Evolutionary conservation across 2,797 vertebrate genomes (phyloP), one percentile per base, ranked within the genome.

Genomic region (Coilia nasus): DNA sequence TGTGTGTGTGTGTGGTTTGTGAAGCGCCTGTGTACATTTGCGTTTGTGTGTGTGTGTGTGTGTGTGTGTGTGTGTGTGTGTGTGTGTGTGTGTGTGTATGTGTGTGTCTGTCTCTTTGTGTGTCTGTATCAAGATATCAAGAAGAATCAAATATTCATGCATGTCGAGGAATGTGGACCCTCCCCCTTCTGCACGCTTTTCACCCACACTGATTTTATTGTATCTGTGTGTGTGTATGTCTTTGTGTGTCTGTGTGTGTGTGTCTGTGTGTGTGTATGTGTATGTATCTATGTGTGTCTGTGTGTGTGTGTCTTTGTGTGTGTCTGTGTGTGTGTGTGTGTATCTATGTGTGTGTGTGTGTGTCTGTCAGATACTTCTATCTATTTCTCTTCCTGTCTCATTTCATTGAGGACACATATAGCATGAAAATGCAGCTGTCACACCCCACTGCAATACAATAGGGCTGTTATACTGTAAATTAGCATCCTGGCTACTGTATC

Each of bases 261-360:
- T 64, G n/a, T 64, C 21, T 64, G n/a, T 64, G 25, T 71, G 10
- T 71, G 23, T 71, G 23, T 31, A 12, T 71, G 23, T 71, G 23
- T 31, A 12, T 31, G 23, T 31, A 12, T 31, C 23, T 28, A 1
- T 64, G n/a, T 64, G 23, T 67, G 23, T 67, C n/a, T 67, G 23
- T 67, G 23, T 67, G 23, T 67, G n/a, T n/a, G n/a, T n/a, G n/a
- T n/a, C n/a, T n/a, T n/a, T n/a, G n/a, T n/a, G n/a, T n/a, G n/a
- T n/a, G 23, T 67, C n/a, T 67, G 23, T 67, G 23, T 67, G 62
- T 67, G n/a, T 64, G 60, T 64, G n/a, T 64, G 60, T 64, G 25
- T 71, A 10, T 71, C 23, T 31, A 23, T 31, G 64, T 31, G 64
- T 71, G 28, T 31, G 64, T 31, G 64, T 31, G 64, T 31, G 64